phyloP scores from a whole-genome alignment of 92 coral and sea anemone genomes.

The Siderastrea siderea region DNA sequence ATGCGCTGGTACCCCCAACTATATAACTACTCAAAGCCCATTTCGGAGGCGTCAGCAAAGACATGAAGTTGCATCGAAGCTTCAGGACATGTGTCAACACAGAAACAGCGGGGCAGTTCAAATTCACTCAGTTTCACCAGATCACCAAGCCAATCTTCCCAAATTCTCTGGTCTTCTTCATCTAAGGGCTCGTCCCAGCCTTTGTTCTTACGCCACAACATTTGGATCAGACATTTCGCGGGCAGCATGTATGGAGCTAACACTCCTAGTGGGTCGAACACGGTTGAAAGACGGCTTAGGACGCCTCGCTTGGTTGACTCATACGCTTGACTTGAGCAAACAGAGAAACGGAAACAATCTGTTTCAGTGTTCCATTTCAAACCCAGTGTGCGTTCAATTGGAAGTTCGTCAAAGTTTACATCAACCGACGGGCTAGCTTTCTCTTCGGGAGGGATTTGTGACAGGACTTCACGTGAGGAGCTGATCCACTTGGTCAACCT shows the following conservation, averaged over 20 bases:
- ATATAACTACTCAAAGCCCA: too few species aligned
- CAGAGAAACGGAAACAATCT: conserved; percentile 59
- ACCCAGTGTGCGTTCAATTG: conserved; percentile 74
- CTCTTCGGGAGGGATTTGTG: conserved; percentile 45
- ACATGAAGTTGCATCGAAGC: neutral
- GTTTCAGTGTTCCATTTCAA: conserved; percentile 75
- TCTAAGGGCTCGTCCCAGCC: conserved; percentile 70
- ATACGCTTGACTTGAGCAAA: conserved; percentile 31
- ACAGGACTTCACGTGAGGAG: conserved; percentile 38
- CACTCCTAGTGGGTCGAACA: conserved; percentile 73
- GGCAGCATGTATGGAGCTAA: conserved; percentile 28
- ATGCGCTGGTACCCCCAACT: too few species aligned
- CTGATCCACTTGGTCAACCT: conserved; percentile 54
- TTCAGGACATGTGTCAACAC: too few species aligned
- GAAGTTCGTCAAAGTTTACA: conserved; percentile 55
- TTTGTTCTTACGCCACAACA: conserved; percentile 55
- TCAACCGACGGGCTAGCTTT: conserved; percentile 37
- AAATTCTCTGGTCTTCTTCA: conserved; percentile 32
- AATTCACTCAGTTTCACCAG: too few species aligned
- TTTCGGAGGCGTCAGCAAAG: conserved; percentile 78
- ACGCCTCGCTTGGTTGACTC: conserved; percentile 47
- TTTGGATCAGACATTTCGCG: conserved; percentile 59
- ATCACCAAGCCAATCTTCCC: neutral
- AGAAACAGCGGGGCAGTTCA: too few species aligned
- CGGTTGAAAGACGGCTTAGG: conserved; percentile 52